phyloP scores from a whole-genome alignment of 1,140 invertebrate species.

The Heterodera schachtii region DNA sequence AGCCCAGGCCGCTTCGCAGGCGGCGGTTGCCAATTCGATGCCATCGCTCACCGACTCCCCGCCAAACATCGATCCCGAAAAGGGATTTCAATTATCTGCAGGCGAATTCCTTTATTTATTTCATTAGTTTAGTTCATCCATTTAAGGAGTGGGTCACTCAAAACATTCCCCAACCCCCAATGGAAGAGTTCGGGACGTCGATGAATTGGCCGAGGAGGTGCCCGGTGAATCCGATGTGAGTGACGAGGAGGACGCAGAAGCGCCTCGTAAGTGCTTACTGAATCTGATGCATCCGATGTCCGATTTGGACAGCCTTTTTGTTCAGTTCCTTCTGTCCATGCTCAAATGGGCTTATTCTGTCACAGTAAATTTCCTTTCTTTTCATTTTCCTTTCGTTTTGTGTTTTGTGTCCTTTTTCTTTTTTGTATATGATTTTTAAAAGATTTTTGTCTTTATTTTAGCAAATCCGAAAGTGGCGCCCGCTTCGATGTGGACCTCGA shows the following conservation, averaged over 20 bases:
- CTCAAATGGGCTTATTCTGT: conserved; percentile 65
- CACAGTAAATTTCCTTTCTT: conserved; percentile 56
- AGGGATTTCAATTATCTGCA: conserved; percentile 42
- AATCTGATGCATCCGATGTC: not conserved
- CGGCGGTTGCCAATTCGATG: conserved; percentile 23
- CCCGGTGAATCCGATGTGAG: conserved; percentile 44
- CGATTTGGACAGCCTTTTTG: not conserved
- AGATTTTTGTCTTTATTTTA: conserved; percentile 45
- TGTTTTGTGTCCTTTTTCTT: conserved; percentile 21
- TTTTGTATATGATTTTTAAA: not conserved
- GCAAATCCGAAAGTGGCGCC: conserved; percentile 71
- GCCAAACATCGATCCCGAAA: conserved; percentile 43
- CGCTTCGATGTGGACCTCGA: conserved; percentile 90
- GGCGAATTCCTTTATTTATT: conserved; percentile 44
- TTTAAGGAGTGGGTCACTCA: not conserved
- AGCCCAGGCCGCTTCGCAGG: conserved; percentile 40
- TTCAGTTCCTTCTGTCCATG: conserved; percentile 62
- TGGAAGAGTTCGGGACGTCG: conserved; percentile 41
- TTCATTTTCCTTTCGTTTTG: conserved; percentile 24
- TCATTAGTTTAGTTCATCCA: not conserved
- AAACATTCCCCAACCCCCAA: conserved; percentile 30
- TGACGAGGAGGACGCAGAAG: conserved; percentile 37
- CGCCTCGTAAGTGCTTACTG: conserved; percentile 37
- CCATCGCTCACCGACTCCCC: conserved; percentile 11
- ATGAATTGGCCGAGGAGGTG: conserved; percentile 29